Evolutionary conservation across 2,888 invertebrate genomes (phyloP).

Genomic region (Hybos culiciformis): DNA sequence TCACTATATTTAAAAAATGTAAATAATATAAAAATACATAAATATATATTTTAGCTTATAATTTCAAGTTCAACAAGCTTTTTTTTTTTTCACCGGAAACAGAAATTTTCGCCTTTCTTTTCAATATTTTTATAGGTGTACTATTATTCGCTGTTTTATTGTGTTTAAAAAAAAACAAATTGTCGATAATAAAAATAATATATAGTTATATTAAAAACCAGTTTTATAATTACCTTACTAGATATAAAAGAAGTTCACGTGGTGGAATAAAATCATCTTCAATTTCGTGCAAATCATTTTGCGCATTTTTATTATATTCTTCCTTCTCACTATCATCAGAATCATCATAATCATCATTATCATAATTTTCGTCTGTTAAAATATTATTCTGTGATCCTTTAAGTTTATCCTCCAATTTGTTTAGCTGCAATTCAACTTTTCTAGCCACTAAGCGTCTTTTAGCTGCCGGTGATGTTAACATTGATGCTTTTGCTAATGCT

Average conservation of each 20-base stretch:
- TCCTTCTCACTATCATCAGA: constrained; percentile 17
- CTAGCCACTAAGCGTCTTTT: constrained; percentile 42
- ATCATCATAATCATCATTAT: constrained; percentile 10
- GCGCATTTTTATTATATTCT: constrained; percentile 18
- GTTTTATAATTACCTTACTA: constrained; percentile 48
- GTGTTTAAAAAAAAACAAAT: too few relatives aligned
- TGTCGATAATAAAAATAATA: too few relatives aligned
- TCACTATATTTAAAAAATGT: too few relatives aligned
- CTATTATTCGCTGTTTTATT: too few relatives aligned
- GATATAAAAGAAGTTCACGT: constrained; percentile 45
- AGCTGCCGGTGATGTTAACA: constrained; percentile 44
- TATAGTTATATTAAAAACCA: too few relatives aligned
- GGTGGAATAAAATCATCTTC: constrained; percentile 42
- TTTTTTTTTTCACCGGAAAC: too few relatives aligned
- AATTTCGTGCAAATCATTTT: constrained; percentile 13
- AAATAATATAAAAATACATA: too few relatives aligned
- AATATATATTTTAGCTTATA: too few relatives aligned
- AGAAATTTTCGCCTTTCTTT: too few relatives aligned
- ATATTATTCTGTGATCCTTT: constrained; percentile 9
- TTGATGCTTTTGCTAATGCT: constrained; percentile 41
- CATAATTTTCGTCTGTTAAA: constrained; percentile 8
- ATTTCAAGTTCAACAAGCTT: too few relatives aligned
- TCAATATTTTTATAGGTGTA: too few relatives aligned
- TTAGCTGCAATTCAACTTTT: constrained; percentile 40
- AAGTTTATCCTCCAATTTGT: too few relatives aligned